Evolutionary conservation across 2,113 vertebrate genomes (phyloP).

Genomic region (Gobius niger): DNA sequence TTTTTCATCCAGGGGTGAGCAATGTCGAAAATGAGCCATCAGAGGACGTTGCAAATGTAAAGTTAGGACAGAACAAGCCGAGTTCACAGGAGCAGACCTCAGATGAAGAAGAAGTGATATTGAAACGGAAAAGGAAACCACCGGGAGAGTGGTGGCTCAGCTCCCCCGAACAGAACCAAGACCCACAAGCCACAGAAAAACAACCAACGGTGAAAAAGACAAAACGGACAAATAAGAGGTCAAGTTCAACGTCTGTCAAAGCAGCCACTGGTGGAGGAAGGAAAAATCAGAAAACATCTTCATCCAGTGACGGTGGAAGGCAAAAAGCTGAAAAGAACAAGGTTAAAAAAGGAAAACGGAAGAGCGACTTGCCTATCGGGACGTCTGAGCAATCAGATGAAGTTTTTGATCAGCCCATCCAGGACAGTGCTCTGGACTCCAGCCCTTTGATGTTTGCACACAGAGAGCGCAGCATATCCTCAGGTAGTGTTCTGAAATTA

Average conservation of each 20-base stretch:
- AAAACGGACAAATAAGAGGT: constrained; percentile 12
- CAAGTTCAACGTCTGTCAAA: constrained; percentile 10
- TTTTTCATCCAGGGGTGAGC: not conserved
- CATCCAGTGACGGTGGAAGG: not conserved
- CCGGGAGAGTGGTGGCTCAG: constrained; percentile 67
- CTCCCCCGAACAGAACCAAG: not conserved
- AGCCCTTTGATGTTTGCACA: constrained; percentile 35
- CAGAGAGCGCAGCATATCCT: constrained; percentile 19
- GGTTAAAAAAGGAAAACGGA: constrained; percentile 1
- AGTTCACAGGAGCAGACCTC: constrained; percentile 4
- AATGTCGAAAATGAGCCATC: not conserved
- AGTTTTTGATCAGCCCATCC: not conserved
- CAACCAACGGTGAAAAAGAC: constrained; percentile 15
- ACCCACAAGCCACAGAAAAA: not conserved
- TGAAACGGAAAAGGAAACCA: constrained; percentile 56
- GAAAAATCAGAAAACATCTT: constrained; percentile 2
- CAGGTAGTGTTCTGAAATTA: constrained; percentile 41
- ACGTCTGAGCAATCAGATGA: not conserved
- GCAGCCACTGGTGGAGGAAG: constrained; percentile 17
- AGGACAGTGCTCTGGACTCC: not conserved
- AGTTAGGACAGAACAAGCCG: not conserved
- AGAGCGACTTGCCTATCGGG: not conserved
- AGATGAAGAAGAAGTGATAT: constrained; percentile 7
- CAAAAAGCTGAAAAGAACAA: constrained; percentile 28
- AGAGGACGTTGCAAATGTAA: not conserved